Base-by-base conservation (phyloP, 2,888 invertebrate species). In the Hydraecia micacea region DNA sequence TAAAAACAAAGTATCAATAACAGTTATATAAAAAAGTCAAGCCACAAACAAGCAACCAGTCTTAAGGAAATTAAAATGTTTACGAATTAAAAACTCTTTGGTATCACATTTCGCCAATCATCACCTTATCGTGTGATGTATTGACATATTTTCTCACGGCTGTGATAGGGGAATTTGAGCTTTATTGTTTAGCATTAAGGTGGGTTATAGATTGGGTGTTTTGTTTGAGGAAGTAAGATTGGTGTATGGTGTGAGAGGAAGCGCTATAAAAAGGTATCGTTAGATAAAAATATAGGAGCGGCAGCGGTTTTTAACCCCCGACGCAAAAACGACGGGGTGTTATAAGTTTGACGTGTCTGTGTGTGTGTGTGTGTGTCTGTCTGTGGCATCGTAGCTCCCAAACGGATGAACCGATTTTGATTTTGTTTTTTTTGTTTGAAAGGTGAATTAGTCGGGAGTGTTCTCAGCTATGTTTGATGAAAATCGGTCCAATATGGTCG, bases 131-230 rank as follows among this genome's bases (percentile, higher is more conserved):
- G 75, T 81, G 89, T 92, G 88, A 89, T 80, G 76, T 86, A 90
- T 92, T 89, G 91, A 85, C 91, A 92, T 91, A 92, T 91, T 93
- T 94, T 95, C 95, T 93, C 94, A 94, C 94, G 93, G 88, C 85
- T 18, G 0, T 13, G 55, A 18, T 85, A 77, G 21, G 13, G 71
- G 75, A 91, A 87, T 85, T 73, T 90, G 75, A 79, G 79, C 90
- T 88, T 79, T 88, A 86, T 77, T 9, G 0, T 25, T 3, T 1
- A 13, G 4, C 1, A 2, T 18, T 79, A 87, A 87, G 82, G 84
- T 81, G 42, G n/a, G 49, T 9, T 84, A 84, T 89, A 73, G 79
- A 82, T 77, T 80, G 81, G 73, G 42, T 68, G 60, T 65, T 62
- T 62, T 39, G 67, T 75, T 84, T 80, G 66, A 85, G 85, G 86